Evolutionary conservation across 2,113 vertebrate genomes (phyloP).

Genomic region (Chaetura pelagica): DNA sequence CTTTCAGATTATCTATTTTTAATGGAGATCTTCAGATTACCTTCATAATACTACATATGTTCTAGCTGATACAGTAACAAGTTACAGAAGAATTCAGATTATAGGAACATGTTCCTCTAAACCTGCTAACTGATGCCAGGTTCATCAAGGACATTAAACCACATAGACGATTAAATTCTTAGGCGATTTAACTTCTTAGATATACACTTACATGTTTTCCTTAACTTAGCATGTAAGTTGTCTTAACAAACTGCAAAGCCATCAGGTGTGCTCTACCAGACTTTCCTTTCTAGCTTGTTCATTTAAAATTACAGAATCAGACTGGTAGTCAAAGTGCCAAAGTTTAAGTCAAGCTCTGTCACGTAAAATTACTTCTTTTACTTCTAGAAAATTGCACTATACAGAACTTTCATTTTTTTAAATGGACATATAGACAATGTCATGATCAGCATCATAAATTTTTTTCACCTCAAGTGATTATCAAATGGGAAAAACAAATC

Average conservation of each 20-base stretch:
- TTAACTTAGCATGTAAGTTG: background rate
- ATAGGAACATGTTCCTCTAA: background rate
- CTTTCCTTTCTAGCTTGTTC: slow-evolving; percentile 43
- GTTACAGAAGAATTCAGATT: background rate
- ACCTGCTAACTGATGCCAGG: background rate
- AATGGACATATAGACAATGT: background rate
- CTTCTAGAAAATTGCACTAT: background rate
- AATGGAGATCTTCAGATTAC: background rate
- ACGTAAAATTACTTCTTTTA: background rate
- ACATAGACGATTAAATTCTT: background rate
- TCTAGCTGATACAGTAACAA: background rate
- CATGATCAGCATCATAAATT: background rate
- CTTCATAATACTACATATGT: background rate
- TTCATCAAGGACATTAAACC: background rate
- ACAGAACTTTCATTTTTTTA: background rate
- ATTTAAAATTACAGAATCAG: slow-evolving; percentile 13
- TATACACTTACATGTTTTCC: background rate
- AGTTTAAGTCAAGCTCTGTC: background rate
- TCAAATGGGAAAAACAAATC: background rate
- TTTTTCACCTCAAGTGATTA: background rate
- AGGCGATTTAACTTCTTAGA: background rate
- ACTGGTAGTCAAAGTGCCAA: background rate
- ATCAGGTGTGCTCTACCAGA: slow-evolving; percentile 20
- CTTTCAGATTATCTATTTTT: background rate
- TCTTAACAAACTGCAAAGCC: background rate